These are phyloP conservation scores for Prietella phreatophila DNA, from an alignment of 2,113 vertebrate genomes.

Conservation along the genomic window DNA sequence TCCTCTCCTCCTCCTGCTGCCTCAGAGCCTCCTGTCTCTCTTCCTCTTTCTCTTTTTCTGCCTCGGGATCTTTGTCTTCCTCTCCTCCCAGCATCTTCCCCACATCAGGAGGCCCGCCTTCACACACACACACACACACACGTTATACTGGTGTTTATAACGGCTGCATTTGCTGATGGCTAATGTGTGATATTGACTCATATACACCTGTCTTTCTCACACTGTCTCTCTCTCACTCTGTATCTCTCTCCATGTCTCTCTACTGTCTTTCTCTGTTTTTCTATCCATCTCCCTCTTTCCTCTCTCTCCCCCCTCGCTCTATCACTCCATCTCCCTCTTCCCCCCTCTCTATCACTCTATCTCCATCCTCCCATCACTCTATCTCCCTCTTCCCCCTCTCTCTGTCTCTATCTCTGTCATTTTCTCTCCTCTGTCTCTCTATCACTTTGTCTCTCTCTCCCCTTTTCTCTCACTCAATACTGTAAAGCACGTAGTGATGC, in stretches of 20 bases:
- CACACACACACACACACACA: constrained; percentile 18
- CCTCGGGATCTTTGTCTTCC: constrained; percentile 95
- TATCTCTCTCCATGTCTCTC: neutral
- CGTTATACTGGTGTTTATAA: neutral
- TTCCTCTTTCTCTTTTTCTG: constrained; percentile 91
- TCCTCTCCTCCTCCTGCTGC: constrained; percentile 97
- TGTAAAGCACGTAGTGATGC: neutral
- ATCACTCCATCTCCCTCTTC: too few species aligned
- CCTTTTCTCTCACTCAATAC: neutral
- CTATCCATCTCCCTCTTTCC: neutral
- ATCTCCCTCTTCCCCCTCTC: neutral
- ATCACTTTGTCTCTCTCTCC: too few species aligned
- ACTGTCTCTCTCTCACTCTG: too few species aligned
- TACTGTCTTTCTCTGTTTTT: neutral
- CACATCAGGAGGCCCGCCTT: constrained; percentile 91
- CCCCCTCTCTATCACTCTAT: too few species aligned
- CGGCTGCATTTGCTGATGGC: neutral
- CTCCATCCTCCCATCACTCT: too few species aligned
- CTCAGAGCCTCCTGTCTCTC: constrained; percentile 92
- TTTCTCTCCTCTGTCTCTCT: neutral
- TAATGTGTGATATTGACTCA: neutral
- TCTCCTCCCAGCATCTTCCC: constrained; percentile 98
- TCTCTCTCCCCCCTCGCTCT: neutral
- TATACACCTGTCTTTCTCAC: neutral
- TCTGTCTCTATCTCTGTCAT: neutral